phyloP scores from a whole-genome alignment of 2,888 invertebrate genomes.

The Ecdyonurus torrentis region DNA sequence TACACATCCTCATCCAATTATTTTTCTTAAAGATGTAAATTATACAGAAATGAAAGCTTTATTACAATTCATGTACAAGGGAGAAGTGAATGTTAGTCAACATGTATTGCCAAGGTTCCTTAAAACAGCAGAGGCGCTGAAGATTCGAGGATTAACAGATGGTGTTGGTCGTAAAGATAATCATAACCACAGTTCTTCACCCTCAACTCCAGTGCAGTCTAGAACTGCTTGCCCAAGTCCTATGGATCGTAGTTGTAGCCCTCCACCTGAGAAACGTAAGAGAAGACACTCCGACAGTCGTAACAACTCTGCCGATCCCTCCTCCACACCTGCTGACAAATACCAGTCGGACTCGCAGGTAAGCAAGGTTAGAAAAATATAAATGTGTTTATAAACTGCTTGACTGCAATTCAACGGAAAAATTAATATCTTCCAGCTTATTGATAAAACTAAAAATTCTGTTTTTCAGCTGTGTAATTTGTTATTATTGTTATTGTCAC shows the following conservation, averaged over 20 bases:
- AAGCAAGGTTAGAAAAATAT: too few relatives aligned
- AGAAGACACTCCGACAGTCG: slow-evolving; percentile 48
- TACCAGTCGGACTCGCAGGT: slow-evolving; percentile 48
- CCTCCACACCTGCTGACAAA: not conserved
- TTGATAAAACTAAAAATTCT: too few relatives aligned
- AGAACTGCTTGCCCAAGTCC: slow-evolving; percentile 15
- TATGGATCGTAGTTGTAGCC: slow-evolving; percentile 14
- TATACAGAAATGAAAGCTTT: slow-evolving; percentile 77
- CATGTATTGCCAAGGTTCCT: slow-evolving; percentile 79
- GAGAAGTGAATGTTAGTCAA: slow-evolving; percentile 82
- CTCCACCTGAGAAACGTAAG: slow-evolving; percentile 39
- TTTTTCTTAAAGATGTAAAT: slow-evolving; percentile 83
- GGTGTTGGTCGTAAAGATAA: slow-evolving; percentile 38
- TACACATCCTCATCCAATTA: slow-evolving; percentile 78
- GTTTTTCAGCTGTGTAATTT: too few relatives aligned
- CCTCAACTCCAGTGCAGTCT: slow-evolving; percentile 22
- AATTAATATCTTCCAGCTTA: too few relatives aligned
- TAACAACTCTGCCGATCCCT: slow-evolving; percentile 24
- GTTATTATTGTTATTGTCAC: not conserved
- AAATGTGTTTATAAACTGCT: slow-evolving; percentile 11
- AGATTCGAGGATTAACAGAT: slow-evolving; percentile 77
- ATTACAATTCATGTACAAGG: slow-evolving; percentile 87
- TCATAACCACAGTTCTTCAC: slow-evolving; percentile 21
- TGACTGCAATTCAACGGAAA: too few relatives aligned
- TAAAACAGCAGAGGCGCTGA: slow-evolving; percentile 81